Evolutionary conservation across 2,113 vertebrate species (phyloP).

Genomic region (Parus major): DNA sequence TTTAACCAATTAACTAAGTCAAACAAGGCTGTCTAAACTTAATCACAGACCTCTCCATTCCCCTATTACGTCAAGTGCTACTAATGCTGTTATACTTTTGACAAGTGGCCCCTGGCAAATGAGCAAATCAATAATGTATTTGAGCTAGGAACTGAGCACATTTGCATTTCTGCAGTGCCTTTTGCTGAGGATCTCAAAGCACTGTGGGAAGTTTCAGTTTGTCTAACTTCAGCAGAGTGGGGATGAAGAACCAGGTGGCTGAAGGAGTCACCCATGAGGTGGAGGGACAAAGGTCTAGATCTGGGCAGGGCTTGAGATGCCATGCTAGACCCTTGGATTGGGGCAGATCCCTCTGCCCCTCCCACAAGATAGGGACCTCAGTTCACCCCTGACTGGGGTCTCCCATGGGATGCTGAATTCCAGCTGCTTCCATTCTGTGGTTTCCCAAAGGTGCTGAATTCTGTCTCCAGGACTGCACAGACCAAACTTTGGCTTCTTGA

Average conservation of each 20-base stretch:
- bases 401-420: not conserved
- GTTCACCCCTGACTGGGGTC: not conserved
- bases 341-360: not conserved
- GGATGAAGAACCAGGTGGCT: not conserved
- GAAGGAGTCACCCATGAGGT: not conserved
- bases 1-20: constrained; percentile 79
- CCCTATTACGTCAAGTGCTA: constrained; percentile 51
- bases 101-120: constrained; percentile 56
- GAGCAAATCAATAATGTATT: constrained; percentile 48
- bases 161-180: constrained; percentile 28
- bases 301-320: not conserved
- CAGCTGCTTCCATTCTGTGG: not conserved
- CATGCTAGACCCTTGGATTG: not conserved
- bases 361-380: not conserved
- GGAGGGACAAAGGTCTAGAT: not conserved
- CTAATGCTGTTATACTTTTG: constrained; percentile 57
- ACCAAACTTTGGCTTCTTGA: not conserved
- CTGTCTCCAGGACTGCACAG: not conserved
- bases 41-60: constrained; percentile 58
- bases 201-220: not conserved
- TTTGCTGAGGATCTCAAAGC: not conserved
- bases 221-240: not conserved
- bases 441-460: not conserved
- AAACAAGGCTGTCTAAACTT: constrained; percentile 68
- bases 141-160: not conserved